A percentile compares a stretch with the other conserved stretches of the same genome.
Evolutionary conservation across 2,113 vertebrate genomes (phyloP).

Genomic region (Cololabis saira): DNA sequence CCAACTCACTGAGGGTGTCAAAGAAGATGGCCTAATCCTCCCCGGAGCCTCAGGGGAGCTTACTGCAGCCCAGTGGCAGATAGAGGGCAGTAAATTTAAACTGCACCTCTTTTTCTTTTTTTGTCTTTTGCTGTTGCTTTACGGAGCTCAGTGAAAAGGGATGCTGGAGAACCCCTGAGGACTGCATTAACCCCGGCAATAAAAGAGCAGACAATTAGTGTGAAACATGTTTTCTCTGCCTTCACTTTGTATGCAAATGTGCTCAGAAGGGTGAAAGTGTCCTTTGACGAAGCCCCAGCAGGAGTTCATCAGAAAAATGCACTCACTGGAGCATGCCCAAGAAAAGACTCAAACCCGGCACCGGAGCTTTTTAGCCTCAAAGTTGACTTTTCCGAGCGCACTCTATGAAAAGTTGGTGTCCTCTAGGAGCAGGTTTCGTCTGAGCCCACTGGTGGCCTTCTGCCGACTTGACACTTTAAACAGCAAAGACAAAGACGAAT

Average conservation of each 20-base stretch:
- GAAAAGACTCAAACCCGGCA: constrained; percentile 54
- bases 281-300: constrained; percentile 78
- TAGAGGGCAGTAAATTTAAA: constrained; percentile 82
- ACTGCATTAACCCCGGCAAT: constrained; percentile 82
- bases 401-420: constrained; percentile 51
- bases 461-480: constrained; percentile 48
- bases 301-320: constrained; percentile 69
- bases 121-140: neutral
- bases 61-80: constrained; percentile 70
- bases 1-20: constrained; percentile 62
- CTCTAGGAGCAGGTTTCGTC: constrained; percentile 53
- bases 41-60: constrained; percentile 54
- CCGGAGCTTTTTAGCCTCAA: constrained; percentile 44
- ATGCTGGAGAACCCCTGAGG: constrained; percentile 77
- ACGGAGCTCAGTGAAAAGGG: constrained; percentile 74
- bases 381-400: constrained; percentile 65
- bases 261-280: constrained; percentile 79
- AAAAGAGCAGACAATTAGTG: constrained; percentile 84
- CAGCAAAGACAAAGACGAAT: constrained; percentile 38
- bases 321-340: constrained; percentile 64
- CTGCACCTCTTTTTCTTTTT: constrained; percentile 56
- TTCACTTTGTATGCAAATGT: constrained; percentile 87
- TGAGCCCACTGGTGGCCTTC: constrained; percentile 42
- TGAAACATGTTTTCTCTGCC: constrained; percentile 83
- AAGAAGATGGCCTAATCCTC: constrained; percentile 65